Percentiles rank a stretch among this genome's conserved stretches.
Evolutionary conservation across 92 coral and sea anemone genomes (phyloP).

Genomic region (Epizoanthus fatuus): DNA sequence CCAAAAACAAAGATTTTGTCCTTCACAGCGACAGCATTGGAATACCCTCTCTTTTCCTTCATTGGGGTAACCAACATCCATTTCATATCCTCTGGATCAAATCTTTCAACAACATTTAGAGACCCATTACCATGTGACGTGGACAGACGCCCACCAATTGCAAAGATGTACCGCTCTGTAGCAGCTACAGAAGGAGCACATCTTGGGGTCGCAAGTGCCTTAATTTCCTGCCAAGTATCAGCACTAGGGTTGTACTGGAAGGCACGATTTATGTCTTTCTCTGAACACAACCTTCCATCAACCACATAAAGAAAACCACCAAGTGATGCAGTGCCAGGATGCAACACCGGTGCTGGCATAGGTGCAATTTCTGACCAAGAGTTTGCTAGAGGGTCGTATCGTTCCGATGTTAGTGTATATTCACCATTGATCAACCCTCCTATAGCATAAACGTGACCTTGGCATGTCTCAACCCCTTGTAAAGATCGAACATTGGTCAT

Average conservation of each 20-base stretch:
- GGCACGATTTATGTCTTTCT: too few species aligned
- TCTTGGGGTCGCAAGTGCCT: too few species aligned
- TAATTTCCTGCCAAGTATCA: too few species aligned
- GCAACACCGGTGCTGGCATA: conserved; percentile 55
- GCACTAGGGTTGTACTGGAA: too few species aligned
- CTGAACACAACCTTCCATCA: conserved; percentile 27
- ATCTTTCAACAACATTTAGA: conserved; percentile 67
- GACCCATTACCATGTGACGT: conserved; percentile 40
- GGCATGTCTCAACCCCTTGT: not conserved
- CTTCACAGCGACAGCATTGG: conserved; percentile 57
- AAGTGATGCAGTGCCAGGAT: conserved; percentile 62
- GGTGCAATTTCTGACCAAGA: conserved; percentile 66
- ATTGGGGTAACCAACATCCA: conserved; percentile 74
- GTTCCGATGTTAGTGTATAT: conserved; percentile 43
- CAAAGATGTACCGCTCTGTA: conserved; percentile 26
- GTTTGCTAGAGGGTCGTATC: conserved; percentile 68
- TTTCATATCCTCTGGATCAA: conserved; percentile 65
- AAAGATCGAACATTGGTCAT: not conserved
- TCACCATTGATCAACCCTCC: not conserved
- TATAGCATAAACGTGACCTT: not conserved
- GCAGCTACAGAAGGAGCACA: too few species aligned
- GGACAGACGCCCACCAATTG: conserved; percentile 73
- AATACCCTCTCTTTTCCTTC: conserved; percentile 67
- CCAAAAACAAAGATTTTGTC: conserved; percentile 70
- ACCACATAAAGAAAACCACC: conserved; percentile 74